These are phyloP conservation scores for Mythimna loreyi DNA, from an alignment of 2,888 invertebrate species.

Conservation along the genomic window DNA sequence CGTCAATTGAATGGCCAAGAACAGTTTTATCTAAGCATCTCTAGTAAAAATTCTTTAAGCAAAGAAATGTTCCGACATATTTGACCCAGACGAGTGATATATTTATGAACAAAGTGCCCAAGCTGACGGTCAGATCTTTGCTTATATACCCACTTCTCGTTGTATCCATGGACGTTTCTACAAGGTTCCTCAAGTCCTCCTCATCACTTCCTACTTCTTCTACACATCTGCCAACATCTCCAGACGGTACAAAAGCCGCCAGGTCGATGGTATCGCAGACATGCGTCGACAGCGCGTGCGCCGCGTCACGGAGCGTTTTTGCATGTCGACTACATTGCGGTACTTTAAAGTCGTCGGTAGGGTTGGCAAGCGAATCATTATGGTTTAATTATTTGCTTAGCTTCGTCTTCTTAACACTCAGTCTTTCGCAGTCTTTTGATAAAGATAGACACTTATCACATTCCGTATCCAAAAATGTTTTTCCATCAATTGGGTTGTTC, in stretches of 20 bases:
- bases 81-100: neutral
- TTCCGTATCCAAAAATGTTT: neutral
- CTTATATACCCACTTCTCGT: too few species aligned
- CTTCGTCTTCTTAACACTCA: neutral
- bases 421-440: neutral
- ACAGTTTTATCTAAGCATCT: neutral
- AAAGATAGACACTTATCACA: neutral
- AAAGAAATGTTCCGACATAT: neutral
- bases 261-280: conserved; percentile 17
- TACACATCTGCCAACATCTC: neutral
- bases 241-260: conserved; percentile 15
- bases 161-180: too few species aligned
- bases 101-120: neutral
- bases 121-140: neutral
- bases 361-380: conserved; percentile 26
- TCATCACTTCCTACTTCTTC: neutral
- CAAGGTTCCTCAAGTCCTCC: neutral
- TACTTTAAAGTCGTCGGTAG: conserved; percentile 42
- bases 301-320: conserved; percentile 49
- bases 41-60: neutral
- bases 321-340: conserved; percentile 54
- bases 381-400: neutral
- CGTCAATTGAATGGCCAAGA: conserved; percentile 13
- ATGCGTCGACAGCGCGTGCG: conserved; percentile 45
- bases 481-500: neutral